A percentile compares a stretch with the other conserved stretches of the same genome.
Conservation (phyloP, 2,113 vertebrate genomes). For the Miniopterus natalensis region DNA sequence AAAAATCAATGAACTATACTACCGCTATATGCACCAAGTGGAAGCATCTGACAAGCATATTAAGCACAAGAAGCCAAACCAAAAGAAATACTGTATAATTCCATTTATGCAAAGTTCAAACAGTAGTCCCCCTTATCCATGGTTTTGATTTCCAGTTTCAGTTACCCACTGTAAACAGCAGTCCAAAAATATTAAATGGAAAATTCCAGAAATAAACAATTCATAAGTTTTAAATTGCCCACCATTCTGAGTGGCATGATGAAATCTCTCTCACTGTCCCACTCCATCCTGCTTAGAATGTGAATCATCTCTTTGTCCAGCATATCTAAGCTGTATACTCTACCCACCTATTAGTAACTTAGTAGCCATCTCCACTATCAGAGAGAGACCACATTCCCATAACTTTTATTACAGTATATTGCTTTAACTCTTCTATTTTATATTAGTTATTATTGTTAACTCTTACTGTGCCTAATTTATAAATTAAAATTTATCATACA, state of each 20-base stretch:
- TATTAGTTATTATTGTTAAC: background rate
- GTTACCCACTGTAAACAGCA: background rate
- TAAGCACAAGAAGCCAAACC: background rate
- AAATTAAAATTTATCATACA: background rate
- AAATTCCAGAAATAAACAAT: background rate
- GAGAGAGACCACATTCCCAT: background rate
- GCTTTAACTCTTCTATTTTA: background rate
- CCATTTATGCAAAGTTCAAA: background rate
- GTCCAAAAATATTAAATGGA: background rate
- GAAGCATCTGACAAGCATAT: slow-evolving; percentile 29
- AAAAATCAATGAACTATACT: slow-evolving; percentile 32
- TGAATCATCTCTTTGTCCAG: background rate
- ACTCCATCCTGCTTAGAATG: background rate
- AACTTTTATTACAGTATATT: background rate
- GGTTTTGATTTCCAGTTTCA: background rate
- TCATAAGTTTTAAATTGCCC: background rate
- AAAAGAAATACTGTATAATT: slow-evolving; percentile 44
- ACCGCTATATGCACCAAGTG: background rate
- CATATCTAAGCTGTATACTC: background rate
- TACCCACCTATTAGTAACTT: background rate
- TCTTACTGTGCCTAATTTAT: background rate
- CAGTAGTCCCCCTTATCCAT: background rate
- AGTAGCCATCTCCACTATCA: background rate
- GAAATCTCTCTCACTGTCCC: background rate
- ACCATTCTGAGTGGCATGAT: background rate